These are phyloP conservation scores for Anodontia alba DNA, from an alignment of 2,888 invertebrate species.

Conservation along the genomic window DNA sequence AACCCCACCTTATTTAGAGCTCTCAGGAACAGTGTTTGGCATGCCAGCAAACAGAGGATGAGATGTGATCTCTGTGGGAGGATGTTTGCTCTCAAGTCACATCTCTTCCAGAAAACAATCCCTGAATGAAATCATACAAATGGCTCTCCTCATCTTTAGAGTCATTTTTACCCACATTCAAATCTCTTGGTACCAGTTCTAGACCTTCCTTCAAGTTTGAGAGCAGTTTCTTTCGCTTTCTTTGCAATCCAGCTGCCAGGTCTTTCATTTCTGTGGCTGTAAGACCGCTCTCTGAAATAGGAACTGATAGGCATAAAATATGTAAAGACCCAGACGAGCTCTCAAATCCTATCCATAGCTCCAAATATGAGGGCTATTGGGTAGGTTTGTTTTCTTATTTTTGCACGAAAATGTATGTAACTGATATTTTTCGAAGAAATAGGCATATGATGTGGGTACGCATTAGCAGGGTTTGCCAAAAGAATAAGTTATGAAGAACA, in stretches of 20 bases:
- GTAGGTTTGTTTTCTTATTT: no score
- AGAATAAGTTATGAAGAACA: no score
- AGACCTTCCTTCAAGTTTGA: slow-evolving; percentile 49
- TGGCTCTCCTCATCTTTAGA: slow-evolving; percentile 58
- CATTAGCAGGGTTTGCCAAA: no score
- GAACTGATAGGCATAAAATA: not conserved
- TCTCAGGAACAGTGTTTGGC: no score
- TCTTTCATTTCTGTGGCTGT: slow-evolving; percentile 18
- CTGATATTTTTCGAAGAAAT: no score
- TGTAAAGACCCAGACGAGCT: not conserved
- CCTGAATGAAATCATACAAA: slow-evolving; percentile 57
- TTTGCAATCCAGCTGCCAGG: slow-evolving; percentile 33
- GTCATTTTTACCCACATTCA: slow-evolving; percentile 52
- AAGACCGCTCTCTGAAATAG: not conserved
- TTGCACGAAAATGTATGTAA: no score
- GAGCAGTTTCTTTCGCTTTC: slow-evolving; percentile 37
- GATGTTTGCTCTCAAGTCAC: not conserved
- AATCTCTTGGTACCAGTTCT: slow-evolving; percentile 36
- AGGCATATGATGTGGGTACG: no score
- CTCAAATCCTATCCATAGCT: no score
- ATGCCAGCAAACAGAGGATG: no score
- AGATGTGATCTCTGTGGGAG: no score
- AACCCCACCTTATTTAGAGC: no score
- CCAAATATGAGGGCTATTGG: no score
- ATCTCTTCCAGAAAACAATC: slow-evolving; percentile 19